These are phyloP conservation scores for Heteronetta atricapilla DNA, from an alignment of 2,113 vertebrate species.

Conservation along the genomic window DNA sequence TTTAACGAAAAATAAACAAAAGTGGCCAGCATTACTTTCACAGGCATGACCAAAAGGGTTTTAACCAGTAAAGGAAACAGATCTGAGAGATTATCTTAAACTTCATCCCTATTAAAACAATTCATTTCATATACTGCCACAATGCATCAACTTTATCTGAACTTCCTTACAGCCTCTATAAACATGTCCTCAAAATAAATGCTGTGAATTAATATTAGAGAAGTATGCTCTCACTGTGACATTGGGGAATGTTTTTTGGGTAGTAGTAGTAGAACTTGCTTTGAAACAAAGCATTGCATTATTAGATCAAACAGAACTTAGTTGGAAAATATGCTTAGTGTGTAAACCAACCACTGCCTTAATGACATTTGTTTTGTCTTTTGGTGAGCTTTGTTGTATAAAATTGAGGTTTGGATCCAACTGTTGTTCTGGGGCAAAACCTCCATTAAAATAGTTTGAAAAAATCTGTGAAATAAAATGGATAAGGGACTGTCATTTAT, in stretches of 20 bases:
- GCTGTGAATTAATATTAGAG: constrained; percentile 16
- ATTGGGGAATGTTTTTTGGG: background rate
- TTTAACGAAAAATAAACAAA: constrained; percentile 16
- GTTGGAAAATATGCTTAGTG: background rate
- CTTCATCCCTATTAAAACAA: constrained; percentile 58
- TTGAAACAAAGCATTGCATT: background rate
- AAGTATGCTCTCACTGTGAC: background rate
- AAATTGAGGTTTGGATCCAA: background rate
- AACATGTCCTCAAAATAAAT: constrained; percentile 37
- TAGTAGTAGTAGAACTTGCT: background rate
- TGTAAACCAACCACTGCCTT: background rate
- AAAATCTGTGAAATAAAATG: background rate
- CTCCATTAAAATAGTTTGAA: background rate
- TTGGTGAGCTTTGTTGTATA: background rate
- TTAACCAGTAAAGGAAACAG: constrained; percentile 36
- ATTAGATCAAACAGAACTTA: background rate
- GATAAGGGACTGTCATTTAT: background rate
- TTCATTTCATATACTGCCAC: constrained; percentile 45
- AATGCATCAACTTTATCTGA: constrained; percentile 47
- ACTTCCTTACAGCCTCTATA: constrained; percentile 48
- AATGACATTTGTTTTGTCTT: background rate
- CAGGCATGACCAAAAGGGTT: background rate
- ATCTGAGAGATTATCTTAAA: constrained; percentile 38
- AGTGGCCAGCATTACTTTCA: background rate
- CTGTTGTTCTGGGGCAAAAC: background rate